Conservation (phyloP, 2,113 vertebrate species). For the Percina caprodes region DNA sequence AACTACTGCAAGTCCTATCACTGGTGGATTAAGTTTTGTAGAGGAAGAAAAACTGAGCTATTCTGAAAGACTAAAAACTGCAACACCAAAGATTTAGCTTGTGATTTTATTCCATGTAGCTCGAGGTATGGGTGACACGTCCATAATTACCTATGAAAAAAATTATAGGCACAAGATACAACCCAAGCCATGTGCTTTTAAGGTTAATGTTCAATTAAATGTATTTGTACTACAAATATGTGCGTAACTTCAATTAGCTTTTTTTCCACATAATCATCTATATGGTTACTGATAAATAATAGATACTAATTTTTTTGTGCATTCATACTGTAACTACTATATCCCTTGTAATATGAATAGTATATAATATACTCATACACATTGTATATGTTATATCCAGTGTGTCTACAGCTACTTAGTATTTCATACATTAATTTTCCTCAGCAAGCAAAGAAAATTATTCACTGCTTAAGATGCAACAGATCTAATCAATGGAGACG, state of each 20-base stretch:
- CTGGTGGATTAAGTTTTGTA: slow-evolving; percentile 39
- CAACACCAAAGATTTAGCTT: background rate
- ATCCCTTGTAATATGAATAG: background rate
- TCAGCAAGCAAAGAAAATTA: slow-evolving; percentile 26
- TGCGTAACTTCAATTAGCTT: background rate
- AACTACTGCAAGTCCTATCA: slow-evolving; percentile 32
- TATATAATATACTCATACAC: background rate
- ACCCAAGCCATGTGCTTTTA: background rate
- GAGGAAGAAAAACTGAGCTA: background rate
- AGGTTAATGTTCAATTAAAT: background rate
- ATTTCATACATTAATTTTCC: slow-evolving; percentile 32
- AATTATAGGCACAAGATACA: background rate
- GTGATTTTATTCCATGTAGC: background rate
- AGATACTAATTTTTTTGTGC: background rate
- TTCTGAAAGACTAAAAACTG: background rate
- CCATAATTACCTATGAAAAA: slow-evolving; percentile 1
- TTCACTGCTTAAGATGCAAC: slow-evolving; percentile 29
- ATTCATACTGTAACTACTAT: background rate
- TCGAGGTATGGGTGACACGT: background rate
- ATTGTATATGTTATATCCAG: background rate
- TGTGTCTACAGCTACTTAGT: background rate
- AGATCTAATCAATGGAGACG: slow-evolving; percentile 52
- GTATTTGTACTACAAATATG: background rate
- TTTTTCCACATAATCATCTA: background rate
- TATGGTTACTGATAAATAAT: background rate